A percentile compares a stretch with the other conserved stretches of the same genome.
Conservation (phyloP, 2,113 vertebrate species). For the Semnopithecus entellus region DNA sequence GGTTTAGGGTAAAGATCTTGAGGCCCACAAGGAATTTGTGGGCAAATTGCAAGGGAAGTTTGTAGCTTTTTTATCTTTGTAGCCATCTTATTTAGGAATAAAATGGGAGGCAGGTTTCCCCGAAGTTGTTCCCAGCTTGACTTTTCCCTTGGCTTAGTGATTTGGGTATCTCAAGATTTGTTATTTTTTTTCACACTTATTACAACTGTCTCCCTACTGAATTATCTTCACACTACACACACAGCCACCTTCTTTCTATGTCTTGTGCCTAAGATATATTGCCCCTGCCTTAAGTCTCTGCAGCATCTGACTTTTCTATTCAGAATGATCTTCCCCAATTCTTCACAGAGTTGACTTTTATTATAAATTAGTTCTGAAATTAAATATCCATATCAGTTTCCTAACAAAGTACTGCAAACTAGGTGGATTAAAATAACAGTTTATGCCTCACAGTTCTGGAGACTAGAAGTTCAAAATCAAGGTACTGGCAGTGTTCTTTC, state of each 20-base stretch:
- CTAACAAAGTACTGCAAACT: not conserved
- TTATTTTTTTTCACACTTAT: too few species aligned
- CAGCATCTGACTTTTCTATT: not conserved
- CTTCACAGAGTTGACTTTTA: not conserved
- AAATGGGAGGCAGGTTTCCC: too few species aligned
- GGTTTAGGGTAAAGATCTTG: too few species aligned
- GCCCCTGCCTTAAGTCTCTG: not conserved
- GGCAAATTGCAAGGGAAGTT: too few species aligned
- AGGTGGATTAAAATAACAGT: not conserved
- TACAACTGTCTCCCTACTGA: too few species aligned
- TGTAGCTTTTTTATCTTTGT: too few species aligned
- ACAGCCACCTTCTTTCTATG: not conserved
- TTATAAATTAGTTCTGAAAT: not conserved
- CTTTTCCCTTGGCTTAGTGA: too few species aligned
- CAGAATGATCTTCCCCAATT: not conserved
- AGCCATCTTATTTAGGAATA: too few species aligned
- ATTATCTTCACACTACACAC: not conserved
- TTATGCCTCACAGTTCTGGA: not conserved
- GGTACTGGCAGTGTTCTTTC: accelerated
- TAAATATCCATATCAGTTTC: not conserved
- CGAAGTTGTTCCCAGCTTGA: too few species aligned
- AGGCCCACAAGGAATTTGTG: too few species aligned
- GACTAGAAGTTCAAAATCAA: not conserved
- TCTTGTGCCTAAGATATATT: not conserved
- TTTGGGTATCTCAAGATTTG: too few species aligned